Conservation (phyloP, 1,140 invertebrate species). For the Drosophila kurseongensis region DNA sequence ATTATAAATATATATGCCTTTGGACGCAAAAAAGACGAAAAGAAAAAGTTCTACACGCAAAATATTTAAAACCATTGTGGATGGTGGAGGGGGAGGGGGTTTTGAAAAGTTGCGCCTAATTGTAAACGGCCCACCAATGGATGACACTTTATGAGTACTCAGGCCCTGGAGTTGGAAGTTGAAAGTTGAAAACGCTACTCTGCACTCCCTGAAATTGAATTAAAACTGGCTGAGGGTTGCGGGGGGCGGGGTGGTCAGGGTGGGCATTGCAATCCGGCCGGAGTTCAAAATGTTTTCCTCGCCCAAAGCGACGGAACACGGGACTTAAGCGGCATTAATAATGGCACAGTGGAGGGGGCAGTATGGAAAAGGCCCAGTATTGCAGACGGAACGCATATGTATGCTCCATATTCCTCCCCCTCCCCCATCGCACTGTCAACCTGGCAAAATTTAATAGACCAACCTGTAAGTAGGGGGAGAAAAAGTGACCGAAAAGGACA, state of each 20-base stretch:
- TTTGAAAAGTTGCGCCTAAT: conserved; percentile 67
- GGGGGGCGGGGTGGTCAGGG: background rate
- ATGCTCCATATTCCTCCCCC: conserved; percentile 8
- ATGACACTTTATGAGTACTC: conserved; percentile 76
- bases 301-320: conserved; percentile 65
- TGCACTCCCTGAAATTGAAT: conserved; percentile 72
- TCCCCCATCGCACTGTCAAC: conserved; percentile 52
- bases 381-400: conserved; percentile 54
- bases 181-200: conserved; percentile 52
- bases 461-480: conserved; percentile 17
- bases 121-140: conserved; percentile 69
- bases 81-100: background rate
- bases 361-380: conserved; percentile 4
- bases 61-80: conserved; percentile 61
- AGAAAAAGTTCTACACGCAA: conserved; percentile 40
- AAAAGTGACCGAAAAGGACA: conserved; percentile 18
- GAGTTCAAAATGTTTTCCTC: conserved; percentile 57
- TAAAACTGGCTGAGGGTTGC: conserved; percentile 36
- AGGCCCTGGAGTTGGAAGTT: conserved; percentile 5
- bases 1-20: conserved; percentile 70
- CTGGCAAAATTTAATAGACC: conserved; percentile 74
- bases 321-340: conserved; percentile 81
- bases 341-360: conserved; percentile 53
- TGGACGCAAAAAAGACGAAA: conserved; percentile 19
- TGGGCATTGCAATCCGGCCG: conserved; percentile 37